Evolutionary conservation across 37 sponge, comb jelly and placozoan species (phyloP).

Genomic region (Beroe forskalii): DNA sequence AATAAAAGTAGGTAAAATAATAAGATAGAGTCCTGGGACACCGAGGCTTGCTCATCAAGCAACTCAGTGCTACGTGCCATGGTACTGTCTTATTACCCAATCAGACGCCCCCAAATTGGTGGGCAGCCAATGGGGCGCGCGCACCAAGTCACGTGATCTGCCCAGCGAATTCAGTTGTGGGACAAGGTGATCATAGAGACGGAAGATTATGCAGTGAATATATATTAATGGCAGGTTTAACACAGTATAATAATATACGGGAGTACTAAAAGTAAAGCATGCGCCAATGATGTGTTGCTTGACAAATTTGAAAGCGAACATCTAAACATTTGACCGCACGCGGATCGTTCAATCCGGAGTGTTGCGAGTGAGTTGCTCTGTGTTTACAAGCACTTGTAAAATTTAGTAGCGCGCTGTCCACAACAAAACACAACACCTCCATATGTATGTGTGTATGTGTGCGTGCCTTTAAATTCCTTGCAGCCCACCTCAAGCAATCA

Average conservation of each 20-base stretch:
- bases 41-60: neutral
- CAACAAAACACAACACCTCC: too few species aligned
- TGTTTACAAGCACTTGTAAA: too few species aligned
- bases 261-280: too few species aligned
- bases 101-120: neutral
- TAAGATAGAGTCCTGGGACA: too few species aligned
- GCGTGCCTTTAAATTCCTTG: too few species aligned
- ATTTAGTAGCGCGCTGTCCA: too few species aligned
- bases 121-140: neutral
- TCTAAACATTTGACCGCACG: constrained; percentile 18
- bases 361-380: too few species aligned
- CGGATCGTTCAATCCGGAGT: too few species aligned
- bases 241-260: too few species aligned
- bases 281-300: constrained; percentile 22
- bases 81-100: constrained; percentile 25
- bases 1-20: neutral
- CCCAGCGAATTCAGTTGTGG: neutral
- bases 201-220: constrained; percentile 19
- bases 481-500: too few species aligned
- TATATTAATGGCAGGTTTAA: constrained; percentile 27
- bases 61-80: neutral
- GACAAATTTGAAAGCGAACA: constrained; percentile 26
- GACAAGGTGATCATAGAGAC: neutral
- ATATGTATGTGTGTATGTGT: too few species aligned
- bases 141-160: neutral